These are phyloP conservation scores for Penelope pileata DNA, from an alignment of 2,113 vertebrate genomes.

Conservation along the genomic window DNA sequence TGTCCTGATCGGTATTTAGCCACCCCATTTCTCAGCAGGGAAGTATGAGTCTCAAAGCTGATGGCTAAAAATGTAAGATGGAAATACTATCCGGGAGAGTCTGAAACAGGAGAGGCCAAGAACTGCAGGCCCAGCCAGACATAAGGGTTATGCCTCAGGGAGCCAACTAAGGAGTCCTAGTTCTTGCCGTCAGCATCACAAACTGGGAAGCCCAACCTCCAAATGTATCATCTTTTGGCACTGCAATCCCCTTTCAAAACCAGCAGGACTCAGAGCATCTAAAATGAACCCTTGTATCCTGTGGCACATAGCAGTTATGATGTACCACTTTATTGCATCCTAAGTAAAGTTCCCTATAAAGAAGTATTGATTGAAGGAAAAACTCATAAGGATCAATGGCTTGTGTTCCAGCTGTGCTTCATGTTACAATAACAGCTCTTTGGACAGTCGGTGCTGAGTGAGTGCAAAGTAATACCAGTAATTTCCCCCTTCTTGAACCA, in stretches of 20 bases:
- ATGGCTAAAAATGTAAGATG: neutral
- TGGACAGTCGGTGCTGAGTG: constrained; percentile 30
- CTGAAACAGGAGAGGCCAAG: neutral
- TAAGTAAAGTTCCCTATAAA: constrained; percentile 57
- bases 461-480: constrained; percentile 51
- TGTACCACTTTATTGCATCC: constrained; percentile 55
- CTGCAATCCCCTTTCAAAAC: neutral
- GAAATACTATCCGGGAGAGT: neutral
- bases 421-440: constrained; percentile 48
- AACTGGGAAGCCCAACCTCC: neutral
- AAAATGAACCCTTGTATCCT: constrained; percentile 33
- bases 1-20: neutral
- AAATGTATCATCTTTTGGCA: neutral
- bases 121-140: neutral
- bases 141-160: neutral
- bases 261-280: constrained; percentile 7
- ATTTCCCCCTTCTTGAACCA: neutral
- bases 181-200: neutral
- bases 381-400: constrained; percentile 58
- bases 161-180: neutral
- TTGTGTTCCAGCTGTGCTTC: constrained; percentile 52
- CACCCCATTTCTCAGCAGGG: neutral
- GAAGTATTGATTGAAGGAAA: constrained; percentile 55
- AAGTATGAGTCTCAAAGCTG: neutral
- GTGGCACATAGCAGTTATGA: constrained; percentile 22